Evolutionary conservation across 2,113 vertebrate genomes (phyloP).

Genomic region (Meriones unguiculatus): DNA sequence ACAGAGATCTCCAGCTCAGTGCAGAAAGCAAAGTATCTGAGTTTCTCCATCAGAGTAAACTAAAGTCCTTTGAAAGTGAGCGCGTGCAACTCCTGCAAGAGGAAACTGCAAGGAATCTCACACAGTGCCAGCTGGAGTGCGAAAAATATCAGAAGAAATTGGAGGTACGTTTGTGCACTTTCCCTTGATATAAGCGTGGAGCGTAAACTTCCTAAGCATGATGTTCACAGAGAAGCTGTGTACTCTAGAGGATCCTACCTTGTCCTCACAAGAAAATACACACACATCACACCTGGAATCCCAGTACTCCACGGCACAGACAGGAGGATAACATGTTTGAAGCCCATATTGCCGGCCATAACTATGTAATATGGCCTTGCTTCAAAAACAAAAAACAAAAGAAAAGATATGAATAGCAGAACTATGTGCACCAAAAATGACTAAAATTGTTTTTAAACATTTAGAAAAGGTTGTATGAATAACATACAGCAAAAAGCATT

Average conservation of each 20-base stretch:
- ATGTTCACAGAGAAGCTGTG: background rate
- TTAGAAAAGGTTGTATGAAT: background rate
- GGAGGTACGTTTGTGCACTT: slow-evolving; percentile 89
- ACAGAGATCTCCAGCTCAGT: slow-evolving; percentile 94
- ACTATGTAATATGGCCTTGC: background rate
- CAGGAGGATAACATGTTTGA: background rate
- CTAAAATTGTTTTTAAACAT: background rate
- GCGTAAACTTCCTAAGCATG: background rate
- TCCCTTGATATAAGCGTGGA: slow-evolving; percentile 23
- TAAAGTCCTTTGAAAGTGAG: slow-evolving; percentile 96
- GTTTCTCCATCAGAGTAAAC: slow-evolving; percentile 94
- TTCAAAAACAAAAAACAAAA: background rate
- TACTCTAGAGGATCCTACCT: background rate
- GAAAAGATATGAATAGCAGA: background rate
- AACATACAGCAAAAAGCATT: background rate
- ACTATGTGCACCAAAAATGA: background rate
- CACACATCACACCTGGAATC: background rate
- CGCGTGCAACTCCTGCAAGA: slow-evolving; percentile 95
- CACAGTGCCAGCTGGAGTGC: slow-evolving; percentile 96
- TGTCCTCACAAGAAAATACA: background rate
- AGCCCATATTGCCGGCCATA: background rate
- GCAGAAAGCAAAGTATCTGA: slow-evolving; percentile 94
- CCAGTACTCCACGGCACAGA: background rate
- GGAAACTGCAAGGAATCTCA: slow-evolving; percentile 94
- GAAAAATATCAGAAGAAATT: slow-evolving; percentile 98